These are phyloP conservation scores for Spialia ferax DNA, from an alignment of 2,888 invertebrate species.

Conservation along the genomic window DNA sequence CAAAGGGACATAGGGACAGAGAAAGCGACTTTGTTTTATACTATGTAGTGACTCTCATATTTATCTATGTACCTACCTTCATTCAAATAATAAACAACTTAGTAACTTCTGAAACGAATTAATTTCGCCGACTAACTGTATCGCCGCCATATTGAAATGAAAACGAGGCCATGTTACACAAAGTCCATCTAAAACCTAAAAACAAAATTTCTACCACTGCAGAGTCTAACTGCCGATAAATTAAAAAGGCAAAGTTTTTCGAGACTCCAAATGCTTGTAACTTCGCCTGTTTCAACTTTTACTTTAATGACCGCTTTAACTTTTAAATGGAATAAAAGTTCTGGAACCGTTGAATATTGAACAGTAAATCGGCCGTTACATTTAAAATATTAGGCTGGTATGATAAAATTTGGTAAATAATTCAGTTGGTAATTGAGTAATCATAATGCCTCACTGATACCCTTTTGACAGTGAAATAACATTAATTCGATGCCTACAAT, in stretches of 20 bases:
- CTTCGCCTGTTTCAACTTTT: slow-evolving; percentile 36
- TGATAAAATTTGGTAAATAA: neutral
- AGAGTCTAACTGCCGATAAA: slow-evolving; percentile 32
- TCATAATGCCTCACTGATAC: neutral
- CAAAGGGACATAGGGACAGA: no score
- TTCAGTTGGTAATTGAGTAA: neutral
- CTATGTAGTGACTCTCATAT: no score
- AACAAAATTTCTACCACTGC: slow-evolving; percentile 6
- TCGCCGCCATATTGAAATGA: neutral
- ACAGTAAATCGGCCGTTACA: slow-evolving; percentile 1
- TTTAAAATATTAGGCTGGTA: neutral
- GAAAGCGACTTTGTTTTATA: no score
- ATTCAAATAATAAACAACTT: no score
- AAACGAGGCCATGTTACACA: neutral
- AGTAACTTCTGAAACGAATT: neutral
- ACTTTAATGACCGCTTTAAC: slow-evolving; percentile 34
- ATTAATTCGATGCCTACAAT: neutral
- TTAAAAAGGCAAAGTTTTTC: slow-evolving; percentile 36
- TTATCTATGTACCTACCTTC: no score
- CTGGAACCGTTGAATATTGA: slow-evolving; percentile 19
- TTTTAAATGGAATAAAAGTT: slow-evolving; percentile 37
- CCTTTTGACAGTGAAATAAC: neutral
- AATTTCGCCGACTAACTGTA: neutral
- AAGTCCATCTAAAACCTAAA: neutral
- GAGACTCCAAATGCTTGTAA: slow-evolving; percentile 29